phyloP scores from a whole-genome alignment of 2,797 vertebrate species.

The Craterocephalus amniculus region DNA sequence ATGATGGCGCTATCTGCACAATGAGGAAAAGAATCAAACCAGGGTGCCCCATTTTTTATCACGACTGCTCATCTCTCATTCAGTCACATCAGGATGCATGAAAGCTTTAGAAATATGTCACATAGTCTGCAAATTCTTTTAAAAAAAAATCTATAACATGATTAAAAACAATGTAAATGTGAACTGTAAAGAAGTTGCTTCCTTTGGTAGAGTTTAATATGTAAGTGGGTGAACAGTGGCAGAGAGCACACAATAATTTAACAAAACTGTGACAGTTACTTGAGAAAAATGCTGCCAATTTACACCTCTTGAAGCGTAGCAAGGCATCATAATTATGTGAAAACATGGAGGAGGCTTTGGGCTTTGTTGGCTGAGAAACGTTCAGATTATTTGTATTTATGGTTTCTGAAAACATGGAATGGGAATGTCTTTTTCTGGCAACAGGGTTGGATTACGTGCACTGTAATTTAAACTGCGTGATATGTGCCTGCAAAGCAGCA shows the following conservation, averaged over 20 bases:
- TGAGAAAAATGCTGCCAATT: neutral
- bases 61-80: conserved; percentile 12
- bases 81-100: conserved; percentile 26
- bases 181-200: neutral
- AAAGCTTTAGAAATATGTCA: conserved; percentile 12
- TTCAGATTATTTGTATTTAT: neutral
- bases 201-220: neutral
- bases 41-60: conserved; percentile 44
- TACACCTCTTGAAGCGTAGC: neutral
- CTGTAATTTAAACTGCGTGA: neutral
- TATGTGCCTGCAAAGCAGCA: neutral
- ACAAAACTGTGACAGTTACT: neutral
- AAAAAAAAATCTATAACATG: neutral
- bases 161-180: neutral
- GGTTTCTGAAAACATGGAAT: neutral
- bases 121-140: neutral
- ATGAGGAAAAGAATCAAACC: conserved; percentile 37
- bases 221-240: conserved; percentile 6
- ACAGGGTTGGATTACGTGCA: neutral
- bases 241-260: conserved; percentile 8
- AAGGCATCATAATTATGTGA: neutral
- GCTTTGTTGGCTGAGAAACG: neutral
- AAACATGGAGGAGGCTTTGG: neutral
- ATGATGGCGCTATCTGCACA: conserved; percentile 49
- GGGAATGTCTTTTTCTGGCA: neutral